Base-by-base conservation (phyloP, 2,888 invertebrate genomes). In the Drosophila dives region DNA sequence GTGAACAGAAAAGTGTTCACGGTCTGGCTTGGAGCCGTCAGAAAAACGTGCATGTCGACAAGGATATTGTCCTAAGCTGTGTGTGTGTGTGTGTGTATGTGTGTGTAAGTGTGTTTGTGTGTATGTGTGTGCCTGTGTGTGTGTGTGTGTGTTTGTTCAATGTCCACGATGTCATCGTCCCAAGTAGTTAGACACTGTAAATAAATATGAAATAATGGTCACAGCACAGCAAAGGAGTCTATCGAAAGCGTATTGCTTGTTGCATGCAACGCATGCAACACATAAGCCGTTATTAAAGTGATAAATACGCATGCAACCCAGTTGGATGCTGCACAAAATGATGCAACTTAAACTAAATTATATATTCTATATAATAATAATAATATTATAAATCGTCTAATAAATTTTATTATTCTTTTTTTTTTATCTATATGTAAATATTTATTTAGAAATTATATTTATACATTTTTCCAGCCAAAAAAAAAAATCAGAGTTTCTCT, bases 41-140 rank as follows among this genome's bases (percentile, higher is more conserved):
- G 69, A 72, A 83, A 86, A 83, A 86, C 88, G 84, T 83, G 88
- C 83, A 83, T 65, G 80, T 70, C 77, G 65, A 53, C 83, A 76
- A 76, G 81, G 77, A 80, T 79, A 58, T 60, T 77, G 63, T 77
- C 64, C 76, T 71, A 53, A 58, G 76, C 48, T 60, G 36, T 64
- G 45, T 59, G 36, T 55, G 17, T 55, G 17, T 26, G 2, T 29
- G 6, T 66, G 33, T 29, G 6, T 29, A 0, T 29, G 6, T 29
- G 5, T 29, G 29, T 26, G 5, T 26, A 0, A 0, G 3, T 26
- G 26, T 26, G 3, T 26, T 0, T 26, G 26, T 26, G 26, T 26
- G n/a, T n/a, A n/a, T n/a, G n/a, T n/a, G n/a, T n/a, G n/a, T n/a
- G n/a, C n/a, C n/a, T n/a, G n/a, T n/a, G n/a, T n/a, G 23, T 23